Evolutionary conservation across 1,140 invertebrate genomes (phyloP).

Genomic region (Conus ventricosus): DNA sequence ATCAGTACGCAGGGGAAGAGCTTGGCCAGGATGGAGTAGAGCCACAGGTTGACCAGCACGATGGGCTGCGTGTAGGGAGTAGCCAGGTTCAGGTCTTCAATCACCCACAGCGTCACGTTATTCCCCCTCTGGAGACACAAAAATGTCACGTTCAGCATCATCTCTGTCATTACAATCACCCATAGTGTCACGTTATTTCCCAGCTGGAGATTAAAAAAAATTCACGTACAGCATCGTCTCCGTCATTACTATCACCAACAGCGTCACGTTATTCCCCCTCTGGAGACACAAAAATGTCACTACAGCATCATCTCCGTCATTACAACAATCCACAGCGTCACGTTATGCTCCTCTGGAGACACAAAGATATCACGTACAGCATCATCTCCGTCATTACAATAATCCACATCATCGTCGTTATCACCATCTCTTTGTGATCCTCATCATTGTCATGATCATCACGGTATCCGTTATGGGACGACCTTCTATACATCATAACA

Average conservation of each 20-base stretch:
- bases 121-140: background rate
- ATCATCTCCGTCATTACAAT: background rate
- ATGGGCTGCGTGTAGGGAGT: constrained; percentile 48
- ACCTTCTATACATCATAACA: too few relatives aligned
- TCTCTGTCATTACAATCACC: too few relatives aligned
- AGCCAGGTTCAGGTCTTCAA: constrained; percentile 55
- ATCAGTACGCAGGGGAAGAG: constrained; percentile 75
- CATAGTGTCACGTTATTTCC: too few relatives aligned
- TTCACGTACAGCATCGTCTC: too few relatives aligned
- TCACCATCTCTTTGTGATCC: too few relatives aligned
- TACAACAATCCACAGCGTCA: too few relatives aligned
- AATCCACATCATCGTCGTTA: constrained; percentile 37
- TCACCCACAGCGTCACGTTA: constrained; percentile 43
- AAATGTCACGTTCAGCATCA: background rate
- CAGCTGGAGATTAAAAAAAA: too few relatives aligned
- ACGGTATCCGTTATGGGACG: too few relatives aligned
- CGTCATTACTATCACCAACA: constrained; percentile 40
- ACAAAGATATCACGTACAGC: too few relatives aligned
- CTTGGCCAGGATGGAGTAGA: constrained; percentile 68
- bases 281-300: background rate
- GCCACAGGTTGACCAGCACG: constrained; percentile 62
- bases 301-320: too few relatives aligned
- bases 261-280: constrained; percentile 10
- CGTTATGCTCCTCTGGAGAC: too few relatives aligned
- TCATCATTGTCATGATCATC: too few relatives aligned